phyloP scores from a whole-genome alignment of 2,113 vertebrate genomes.

The Phyllopteryx taeniolatus region DNA sequence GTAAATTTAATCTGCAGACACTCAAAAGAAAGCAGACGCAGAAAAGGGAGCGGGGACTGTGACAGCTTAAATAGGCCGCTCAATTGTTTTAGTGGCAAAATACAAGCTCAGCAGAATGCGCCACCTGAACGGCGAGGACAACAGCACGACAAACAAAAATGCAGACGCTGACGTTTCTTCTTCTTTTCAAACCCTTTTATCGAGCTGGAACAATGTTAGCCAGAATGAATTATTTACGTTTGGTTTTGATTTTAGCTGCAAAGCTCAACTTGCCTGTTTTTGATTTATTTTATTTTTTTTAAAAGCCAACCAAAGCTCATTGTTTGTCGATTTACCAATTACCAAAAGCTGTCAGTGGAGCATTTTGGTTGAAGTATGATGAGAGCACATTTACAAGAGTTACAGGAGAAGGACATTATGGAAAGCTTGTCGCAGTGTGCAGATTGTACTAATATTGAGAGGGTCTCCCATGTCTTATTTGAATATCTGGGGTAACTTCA shows the following conservation, averaged over 20 bases:
- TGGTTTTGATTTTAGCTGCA: not conserved
- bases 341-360: not conserved
- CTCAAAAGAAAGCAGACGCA: constrained; percentile 1
- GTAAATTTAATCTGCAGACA: constrained; percentile 5
- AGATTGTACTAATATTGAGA: not conserved
- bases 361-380: not conserved
- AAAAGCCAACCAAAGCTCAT: not conserved
- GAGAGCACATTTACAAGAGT: not conserved
- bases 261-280: not conserved
- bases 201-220: not conserved
- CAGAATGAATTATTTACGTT: constrained; percentile 3
- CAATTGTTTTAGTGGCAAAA: constrained; percentile 34
- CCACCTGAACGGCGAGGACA: constrained; percentile 18
- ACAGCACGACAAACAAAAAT: constrained; percentile 22
- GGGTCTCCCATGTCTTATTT: not conserved
- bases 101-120: constrained; percentile 22
- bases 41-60: not conserved
- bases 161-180: constrained; percentile 11
- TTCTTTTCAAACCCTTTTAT: constrained; percentile 11
- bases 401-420: not conserved
- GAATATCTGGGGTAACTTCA: not conserved
- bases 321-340: not conserved
- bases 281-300: not conserved
- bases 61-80: constrained; percentile 32
- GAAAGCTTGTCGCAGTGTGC: not conserved